Base-by-base conservation (phyloP, 2,888 invertebrate genomes). In the Lysandra bellargus region DNA sequence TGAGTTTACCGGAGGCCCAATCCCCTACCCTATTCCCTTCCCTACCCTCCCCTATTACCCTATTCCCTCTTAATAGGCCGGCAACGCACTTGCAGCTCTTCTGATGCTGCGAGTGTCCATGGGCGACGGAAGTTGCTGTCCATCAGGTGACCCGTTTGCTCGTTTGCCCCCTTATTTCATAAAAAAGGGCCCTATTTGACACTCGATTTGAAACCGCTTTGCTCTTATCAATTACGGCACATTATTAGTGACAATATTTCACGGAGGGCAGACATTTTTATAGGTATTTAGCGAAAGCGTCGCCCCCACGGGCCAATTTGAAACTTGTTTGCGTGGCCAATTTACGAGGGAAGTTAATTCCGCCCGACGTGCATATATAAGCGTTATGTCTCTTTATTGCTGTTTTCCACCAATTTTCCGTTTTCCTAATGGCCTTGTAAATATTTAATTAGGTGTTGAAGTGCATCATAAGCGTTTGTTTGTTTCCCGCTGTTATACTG, bases 281-380 rank as follows among this genome's bases (percentile, higher is more conserved):
- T 93, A 93, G 94, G 93, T 94, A 93, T 94, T 94, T 94, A 93
- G 94, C 93, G 92, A 92, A 92, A 94, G 91, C 91, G 93, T 92
- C 92, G 91, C 92, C 89, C 90, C 91, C 89, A 87, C 91, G 88
- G 90, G 89, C 92, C 93, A 93, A 94, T 94, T 94, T 94, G 93
- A 93, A 92, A 93, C 89, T 93, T 93, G 93, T 93, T 93, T 92
- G 92, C 90, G 91, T 87, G 88, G 87, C 86, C 87, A 85, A 92
- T 94, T 93, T 93, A 94, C 93, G 90, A 88, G 84, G 84, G 83
- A 85, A 85, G 84, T 85, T 85, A 84, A 85, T 85, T 85, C 84
- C 84, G 82, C 82, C 84, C 83, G 86, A 84, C 83, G 84, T 81
- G 84, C 81, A 83, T 86, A 84, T 84, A 84, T 84, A 82, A 84